These are phyloP conservation scores for Cossypha dichroa DNA, from an alignment of 2,797 vertebrate species.

Conservation along the genomic window DNA sequence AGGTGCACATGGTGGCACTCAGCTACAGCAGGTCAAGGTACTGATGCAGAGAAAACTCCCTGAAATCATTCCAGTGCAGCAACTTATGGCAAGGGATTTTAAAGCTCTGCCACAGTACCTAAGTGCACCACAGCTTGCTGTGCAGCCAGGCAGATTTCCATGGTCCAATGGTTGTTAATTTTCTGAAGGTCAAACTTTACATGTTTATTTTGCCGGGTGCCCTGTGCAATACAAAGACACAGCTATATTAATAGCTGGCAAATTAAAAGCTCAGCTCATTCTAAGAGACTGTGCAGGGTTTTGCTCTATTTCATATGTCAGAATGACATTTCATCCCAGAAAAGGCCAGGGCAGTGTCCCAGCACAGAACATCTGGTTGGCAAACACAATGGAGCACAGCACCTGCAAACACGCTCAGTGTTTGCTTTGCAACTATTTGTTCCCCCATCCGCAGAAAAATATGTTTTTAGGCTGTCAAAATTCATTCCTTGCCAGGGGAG, in stretches of 20 bases:
- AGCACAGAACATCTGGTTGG: constrained; percentile 79
- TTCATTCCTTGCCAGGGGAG: constrained; percentile 57
- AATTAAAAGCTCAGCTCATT: constrained; percentile 59
- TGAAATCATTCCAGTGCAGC: not conserved
- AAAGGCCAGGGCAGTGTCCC: constrained; percentile 42
- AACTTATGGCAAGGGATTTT: not conserved
- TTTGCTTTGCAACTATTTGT: constrained; percentile 76
- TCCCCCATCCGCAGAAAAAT: constrained; percentile 61
- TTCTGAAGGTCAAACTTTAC: constrained; percentile 71
- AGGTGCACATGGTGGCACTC: rapidly evolving
- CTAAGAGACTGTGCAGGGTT: constrained; percentile 35
- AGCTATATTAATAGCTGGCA: constrained; percentile 61
- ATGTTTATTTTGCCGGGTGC: constrained; percentile 66
- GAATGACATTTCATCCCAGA: constrained; percentile 62
- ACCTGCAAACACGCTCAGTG: constrained; percentile 70
- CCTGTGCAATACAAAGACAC: constrained; percentile 53
- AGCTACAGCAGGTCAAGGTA: not conserved
- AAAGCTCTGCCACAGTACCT: not conserved
- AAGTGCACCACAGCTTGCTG: not conserved
- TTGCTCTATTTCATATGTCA: constrained; percentile 52
- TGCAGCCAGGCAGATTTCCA: not conserved
- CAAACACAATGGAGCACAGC: constrained; percentile 71
- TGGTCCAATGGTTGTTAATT: constrained; percentile 9
- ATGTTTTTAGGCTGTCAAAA: constrained; percentile 67
- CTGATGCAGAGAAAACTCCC: not conserved